phyloP scores from a whole-genome alignment of 2,113 vertebrate species.

The Connochaetes taurinus region DNA sequence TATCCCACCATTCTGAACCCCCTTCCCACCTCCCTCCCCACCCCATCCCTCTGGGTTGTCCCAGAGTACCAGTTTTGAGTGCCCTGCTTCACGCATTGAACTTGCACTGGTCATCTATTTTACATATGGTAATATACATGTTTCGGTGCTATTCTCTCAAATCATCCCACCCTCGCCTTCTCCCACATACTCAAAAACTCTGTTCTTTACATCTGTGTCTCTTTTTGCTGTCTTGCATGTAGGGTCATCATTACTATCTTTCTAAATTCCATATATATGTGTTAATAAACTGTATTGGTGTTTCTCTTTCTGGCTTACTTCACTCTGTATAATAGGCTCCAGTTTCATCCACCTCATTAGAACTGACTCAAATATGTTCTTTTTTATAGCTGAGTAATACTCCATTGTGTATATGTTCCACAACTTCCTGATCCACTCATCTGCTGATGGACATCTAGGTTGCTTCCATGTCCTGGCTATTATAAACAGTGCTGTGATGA shows the following conservation, averaged over 20 bases:
- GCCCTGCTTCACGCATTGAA: neutral
- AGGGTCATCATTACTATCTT: neutral
- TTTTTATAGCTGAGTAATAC: neutral
- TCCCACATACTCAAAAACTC: neutral
- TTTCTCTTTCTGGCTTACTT: neutral
- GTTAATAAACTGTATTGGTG: neutral
- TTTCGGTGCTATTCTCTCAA: neutral
- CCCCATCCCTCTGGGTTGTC: neutral
- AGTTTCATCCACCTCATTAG: neutral
- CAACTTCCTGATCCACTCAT: no score
- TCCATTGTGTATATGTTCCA: neutral
- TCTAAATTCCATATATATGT: neutral
- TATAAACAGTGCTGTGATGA: neutral
- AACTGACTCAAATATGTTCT: neutral
- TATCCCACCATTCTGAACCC: neutral
- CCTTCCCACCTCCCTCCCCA: neutral
- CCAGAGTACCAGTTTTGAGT: neutral
- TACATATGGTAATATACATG: neutral
- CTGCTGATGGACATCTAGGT: neutral
- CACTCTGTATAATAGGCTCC: neutral
- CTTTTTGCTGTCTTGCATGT: neutral
- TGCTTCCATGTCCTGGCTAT: neutral
- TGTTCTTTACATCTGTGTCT: neutral
- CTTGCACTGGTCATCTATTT: neutral
- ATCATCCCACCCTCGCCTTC: neutral